Conservation (phyloP, 2,797 vertebrate species). For the Platyrinchus mystaceus region DNA sequence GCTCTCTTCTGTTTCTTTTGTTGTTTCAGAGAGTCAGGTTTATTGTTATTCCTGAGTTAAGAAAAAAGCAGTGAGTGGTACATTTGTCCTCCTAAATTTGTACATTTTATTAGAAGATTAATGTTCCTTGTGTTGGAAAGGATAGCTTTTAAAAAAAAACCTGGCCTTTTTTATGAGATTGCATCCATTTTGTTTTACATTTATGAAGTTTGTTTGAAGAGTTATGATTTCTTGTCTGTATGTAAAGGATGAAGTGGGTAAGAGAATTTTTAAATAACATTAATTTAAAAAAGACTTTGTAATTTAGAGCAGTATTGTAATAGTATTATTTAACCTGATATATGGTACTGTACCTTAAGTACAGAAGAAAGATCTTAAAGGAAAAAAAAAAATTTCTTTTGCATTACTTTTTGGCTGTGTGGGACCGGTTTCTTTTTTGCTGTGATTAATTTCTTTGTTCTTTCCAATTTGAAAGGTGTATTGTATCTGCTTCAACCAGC, state of each 20-base stretch:
- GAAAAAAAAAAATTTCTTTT: conserved; percentile 44
- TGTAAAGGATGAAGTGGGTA: conserved; percentile 63
- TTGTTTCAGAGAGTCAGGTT: conserved; percentile 81
- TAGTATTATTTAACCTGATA: conserved; percentile 20
- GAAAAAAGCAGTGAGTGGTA: conserved; percentile 83
- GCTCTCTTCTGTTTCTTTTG: conserved; percentile 82
- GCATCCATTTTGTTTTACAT: conserved; percentile 75
- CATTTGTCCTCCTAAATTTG: conserved; percentile 81
- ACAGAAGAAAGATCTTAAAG: conserved; percentile 30
- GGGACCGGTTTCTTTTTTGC: conserved; percentile 30
- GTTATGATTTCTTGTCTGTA: conserved; percentile 35
- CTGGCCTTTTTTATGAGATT: conserved; percentile 64
- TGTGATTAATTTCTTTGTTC: conserved; percentile 53
- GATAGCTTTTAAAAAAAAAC: conserved; percentile 19
- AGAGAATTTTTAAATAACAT: conserved; percentile 62
- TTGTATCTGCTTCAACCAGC: conserved; percentile 59
- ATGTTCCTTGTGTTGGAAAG: conserved; percentile 75
- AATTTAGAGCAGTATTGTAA: conserved; percentile 58
- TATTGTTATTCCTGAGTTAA: conserved; percentile 88
- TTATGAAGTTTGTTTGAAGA: conserved; percentile 73
- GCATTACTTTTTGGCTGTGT: conserved; percentile 63
- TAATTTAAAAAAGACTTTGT: conserved; percentile 35
- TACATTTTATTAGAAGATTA: conserved; percentile 81
- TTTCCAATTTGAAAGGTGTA: conserved; percentile 69
- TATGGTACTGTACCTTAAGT: conserved; percentile 39